phyloP scores from a whole-genome alignment of 2,888 invertebrate genomes.

The Drosophila greeni region DNA sequence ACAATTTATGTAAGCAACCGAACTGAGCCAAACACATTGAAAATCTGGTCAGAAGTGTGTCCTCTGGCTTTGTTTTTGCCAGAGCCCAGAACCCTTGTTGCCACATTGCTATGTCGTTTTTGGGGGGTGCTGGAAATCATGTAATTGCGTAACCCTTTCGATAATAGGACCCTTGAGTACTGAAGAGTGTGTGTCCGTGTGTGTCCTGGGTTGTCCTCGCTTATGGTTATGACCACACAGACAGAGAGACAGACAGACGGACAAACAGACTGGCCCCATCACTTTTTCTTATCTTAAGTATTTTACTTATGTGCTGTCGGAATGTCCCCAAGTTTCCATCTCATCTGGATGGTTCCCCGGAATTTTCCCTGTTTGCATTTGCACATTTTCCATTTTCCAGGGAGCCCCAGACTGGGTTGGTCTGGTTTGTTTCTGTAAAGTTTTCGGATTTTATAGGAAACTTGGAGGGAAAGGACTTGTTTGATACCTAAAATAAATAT shows the following conservation, averaged over 20 bases:
- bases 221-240: slow-evolving; percentile 53
- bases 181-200: slow-evolving; percentile 46
- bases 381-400: slow-evolving; percentile 55
- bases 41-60: slow-evolving; percentile 57
- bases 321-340: slow-evolving; percentile 30
- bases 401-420: slow-evolving; percentile 31
- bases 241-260: slow-evolving; percentile 31
- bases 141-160: slow-evolving; percentile 74
- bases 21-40: slow-evolving; percentile 47
- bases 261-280: slow-evolving; percentile 43
- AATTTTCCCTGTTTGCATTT: slow-evolving; percentile 59
- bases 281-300: slow-evolving; percentile 72
- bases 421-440: slow-evolving; percentile 41
- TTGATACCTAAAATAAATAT: not conserved
- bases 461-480: not conserved
- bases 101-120: slow-evolving; percentile 5
- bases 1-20: slow-evolving; percentile 73
- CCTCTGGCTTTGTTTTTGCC: slow-evolving; percentile 54
- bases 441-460: slow-evolving; percentile 24
- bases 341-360: slow-evolving; percentile 27
- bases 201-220: slow-evolving; percentile 36
- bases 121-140: slow-evolving; percentile 47
- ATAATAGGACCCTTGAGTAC: slow-evolving; percentile 72
- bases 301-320: slow-evolving; percentile 64
- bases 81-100: not conserved